phyloP scores from a whole-genome alignment of 1,140 invertebrate genomes.

The Rhopalosiphum maidis region DNA sequence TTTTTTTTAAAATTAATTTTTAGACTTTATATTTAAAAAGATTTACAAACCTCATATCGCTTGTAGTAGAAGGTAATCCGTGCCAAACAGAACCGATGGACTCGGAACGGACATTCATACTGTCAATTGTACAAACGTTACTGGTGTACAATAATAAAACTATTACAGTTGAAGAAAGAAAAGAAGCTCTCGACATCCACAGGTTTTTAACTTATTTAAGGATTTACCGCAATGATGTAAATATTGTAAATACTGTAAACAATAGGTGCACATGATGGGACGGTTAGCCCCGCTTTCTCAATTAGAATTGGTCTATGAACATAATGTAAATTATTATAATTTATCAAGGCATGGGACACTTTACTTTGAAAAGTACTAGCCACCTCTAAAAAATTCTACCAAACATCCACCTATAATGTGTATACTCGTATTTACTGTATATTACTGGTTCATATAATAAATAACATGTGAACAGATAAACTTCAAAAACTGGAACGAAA shows the following conservation, averaged over 20 bases:
- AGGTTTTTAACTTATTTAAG: background rate
- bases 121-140: background rate
- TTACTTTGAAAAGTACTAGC: too few species aligned
- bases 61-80: constrained; percentile 25
- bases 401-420: too few species aligned
- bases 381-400: too few species aligned
- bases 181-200: background rate
- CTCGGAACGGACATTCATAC: background rate
- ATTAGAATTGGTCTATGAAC: too few species aligned
- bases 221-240: too few species aligned
- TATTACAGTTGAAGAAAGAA: background rate
- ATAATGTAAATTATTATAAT: too few species aligned
- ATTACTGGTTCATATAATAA: background rate
- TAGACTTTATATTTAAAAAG: constrained; percentile 9
- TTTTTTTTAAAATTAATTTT: background rate
- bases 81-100: background rate
- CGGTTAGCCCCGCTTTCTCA: too few species aligned
- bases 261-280: too few species aligned
- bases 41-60: constrained; percentile 22
- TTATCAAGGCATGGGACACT: too few species aligned
- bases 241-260: too few species aligned
- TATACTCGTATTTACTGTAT: too few species aligned
- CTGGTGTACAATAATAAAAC: constrained; percentile 36
- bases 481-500: background rate
- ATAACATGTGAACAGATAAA: background rate